A percentile compares a stretch with the other conserved stretches of the same genome.
Conservation (phyloP, 23 tunicate species). For the Botrylloides violaceus region DNA sequence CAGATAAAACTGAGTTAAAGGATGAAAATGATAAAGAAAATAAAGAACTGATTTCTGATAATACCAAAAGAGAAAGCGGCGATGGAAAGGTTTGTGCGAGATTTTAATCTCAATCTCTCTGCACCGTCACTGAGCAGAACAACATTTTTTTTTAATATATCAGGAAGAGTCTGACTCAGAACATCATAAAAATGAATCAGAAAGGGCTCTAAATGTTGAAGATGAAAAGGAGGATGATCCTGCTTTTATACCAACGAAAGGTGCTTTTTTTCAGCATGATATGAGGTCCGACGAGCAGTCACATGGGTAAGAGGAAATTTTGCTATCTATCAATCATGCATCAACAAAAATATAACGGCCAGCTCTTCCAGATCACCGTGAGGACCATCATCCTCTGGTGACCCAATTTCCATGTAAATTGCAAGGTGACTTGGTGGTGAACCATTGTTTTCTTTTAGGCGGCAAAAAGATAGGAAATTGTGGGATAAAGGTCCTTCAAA, state of each 20-base stretch:
- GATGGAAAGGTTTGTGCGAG: conserved; percentile 49
- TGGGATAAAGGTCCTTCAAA: conserved; percentile 14
- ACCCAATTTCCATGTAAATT: too few relatives aligned
- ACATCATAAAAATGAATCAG: conserved; percentile 12
- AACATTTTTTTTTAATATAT: background rate
- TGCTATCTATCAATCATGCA: too few relatives aligned
- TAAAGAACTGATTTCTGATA: background rate
- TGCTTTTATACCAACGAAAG: conserved; percentile 73
- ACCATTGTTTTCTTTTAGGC: background rate
- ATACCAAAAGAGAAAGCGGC: conserved; percentile 48
- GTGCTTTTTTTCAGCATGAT: conserved; percentile 74
- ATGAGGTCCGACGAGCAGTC: conserved; percentile 26
- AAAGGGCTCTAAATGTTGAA: conserved; percentile 4
- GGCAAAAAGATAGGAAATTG: conserved; percentile 6
- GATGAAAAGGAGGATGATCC: conserved; percentile 43
- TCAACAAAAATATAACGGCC: background rate
- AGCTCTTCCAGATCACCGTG: background rate
- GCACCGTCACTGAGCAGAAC: too few relatives aligned
- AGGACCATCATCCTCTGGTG: too few relatives aligned
- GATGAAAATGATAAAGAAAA: background rate
- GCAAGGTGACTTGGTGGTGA: too few relatives aligned
- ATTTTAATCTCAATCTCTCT: background rate
- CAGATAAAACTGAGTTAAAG: background rate
- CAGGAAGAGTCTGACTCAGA: conserved; percentile 34
- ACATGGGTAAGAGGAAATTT: conserved; percentile 48